These are phyloP conservation scores for Antheraea yamamai DNA, from an alignment of 2,888 invertebrate species.

Conservation along the genomic window DNA sequence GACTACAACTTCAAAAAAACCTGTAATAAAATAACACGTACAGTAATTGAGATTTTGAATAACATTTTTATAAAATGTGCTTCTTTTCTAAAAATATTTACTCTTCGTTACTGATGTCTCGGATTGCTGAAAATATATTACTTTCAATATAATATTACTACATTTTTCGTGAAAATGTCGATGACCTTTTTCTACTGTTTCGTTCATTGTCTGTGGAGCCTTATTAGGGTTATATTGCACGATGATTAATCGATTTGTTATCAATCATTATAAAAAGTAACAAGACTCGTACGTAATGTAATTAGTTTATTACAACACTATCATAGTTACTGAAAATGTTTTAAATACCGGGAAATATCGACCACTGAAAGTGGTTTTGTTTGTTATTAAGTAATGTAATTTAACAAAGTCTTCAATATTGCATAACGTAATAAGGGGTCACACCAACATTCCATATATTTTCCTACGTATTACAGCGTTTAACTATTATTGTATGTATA, in stretches of 20 bases:
- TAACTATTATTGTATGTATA: too few species aligned
- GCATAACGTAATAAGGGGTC: background rate
- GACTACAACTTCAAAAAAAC: background rate
- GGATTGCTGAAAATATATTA: background rate
- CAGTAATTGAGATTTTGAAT: background rate
- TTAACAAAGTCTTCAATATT: background rate
- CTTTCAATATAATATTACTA: background rate
- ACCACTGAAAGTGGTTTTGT: background rate
- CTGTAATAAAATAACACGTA: background rate
- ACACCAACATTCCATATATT: background rate
- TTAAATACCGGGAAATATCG: constrained; percentile 4
- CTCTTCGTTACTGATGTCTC: background rate
- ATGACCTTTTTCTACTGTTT: background rate
- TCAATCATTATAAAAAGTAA: constrained; percentile 3
- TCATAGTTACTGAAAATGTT: constrained; percentile 8
- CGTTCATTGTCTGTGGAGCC: background rate
- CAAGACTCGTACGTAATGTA: background rate
- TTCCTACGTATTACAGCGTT: too few species aligned
- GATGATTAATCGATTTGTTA: background rate
- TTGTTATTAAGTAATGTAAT: background rate
- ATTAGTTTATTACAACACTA: constrained; percentile 12
- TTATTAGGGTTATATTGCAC: background rate
- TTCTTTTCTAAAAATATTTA: background rate
- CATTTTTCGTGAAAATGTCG: background rate
- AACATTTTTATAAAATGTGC: background rate